Evolutionary conservation across 2,797 vertebrate genomes (phyloP).

Genomic region (Anguilla marmorata): DNA sequence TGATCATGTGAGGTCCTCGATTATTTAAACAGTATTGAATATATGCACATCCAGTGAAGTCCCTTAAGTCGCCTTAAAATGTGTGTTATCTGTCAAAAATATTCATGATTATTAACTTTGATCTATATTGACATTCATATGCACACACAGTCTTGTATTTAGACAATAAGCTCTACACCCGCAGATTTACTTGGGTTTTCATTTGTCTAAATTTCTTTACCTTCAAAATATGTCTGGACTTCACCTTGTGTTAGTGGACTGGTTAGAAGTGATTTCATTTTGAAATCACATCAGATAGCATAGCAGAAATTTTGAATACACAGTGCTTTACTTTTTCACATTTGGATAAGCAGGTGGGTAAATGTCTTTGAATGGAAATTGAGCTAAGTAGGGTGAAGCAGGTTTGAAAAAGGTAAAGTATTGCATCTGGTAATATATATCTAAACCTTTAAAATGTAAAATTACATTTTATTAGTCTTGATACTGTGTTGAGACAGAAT

Average conservation of each 20-base stretch:
- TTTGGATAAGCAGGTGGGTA: conserved; percentile 9
- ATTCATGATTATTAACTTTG: background rate
- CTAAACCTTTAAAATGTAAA: background rate
- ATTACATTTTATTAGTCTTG: background rate
- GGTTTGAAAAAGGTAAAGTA: background rate
- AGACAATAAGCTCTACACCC: background rate
- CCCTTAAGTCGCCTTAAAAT: background rate
- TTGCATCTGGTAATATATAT: background rate
- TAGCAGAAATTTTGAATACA: background rate
- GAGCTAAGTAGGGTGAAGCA: background rate
- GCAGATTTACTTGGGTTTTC: background rate
- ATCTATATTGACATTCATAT: background rate
- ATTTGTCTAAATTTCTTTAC: background rate
- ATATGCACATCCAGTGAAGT: background rate
- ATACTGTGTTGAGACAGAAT: background rate
- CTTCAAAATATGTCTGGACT: background rate
- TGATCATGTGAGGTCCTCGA: background rate
- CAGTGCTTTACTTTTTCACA: background rate
- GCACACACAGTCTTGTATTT: background rate
- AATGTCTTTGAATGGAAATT: background rate
- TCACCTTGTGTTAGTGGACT: background rate
- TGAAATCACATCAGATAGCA: background rate
- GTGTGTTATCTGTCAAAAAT: background rate
- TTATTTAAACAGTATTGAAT: background rate
- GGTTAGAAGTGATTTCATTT: background rate